Conservation (phyloP, 2,113 vertebrate genomes). For the Falcunculus frontatus region DNA sequence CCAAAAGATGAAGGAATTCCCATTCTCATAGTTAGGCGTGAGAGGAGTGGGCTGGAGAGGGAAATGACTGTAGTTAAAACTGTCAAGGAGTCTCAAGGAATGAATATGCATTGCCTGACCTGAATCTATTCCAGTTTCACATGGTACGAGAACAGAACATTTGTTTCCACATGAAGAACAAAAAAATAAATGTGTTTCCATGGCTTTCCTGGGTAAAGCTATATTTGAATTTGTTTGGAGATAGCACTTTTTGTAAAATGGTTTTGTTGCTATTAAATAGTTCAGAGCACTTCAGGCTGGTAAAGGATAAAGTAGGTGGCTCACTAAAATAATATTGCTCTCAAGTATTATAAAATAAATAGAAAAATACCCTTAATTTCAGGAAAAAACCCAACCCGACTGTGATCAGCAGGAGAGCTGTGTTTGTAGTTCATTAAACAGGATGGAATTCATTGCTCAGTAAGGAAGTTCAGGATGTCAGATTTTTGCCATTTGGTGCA, state of each 20-base stretch:
- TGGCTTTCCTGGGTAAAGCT: background rate
- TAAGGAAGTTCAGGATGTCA: background rate
- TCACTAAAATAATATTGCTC: background rate
- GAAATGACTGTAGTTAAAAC: slow-evolving; percentile 11
- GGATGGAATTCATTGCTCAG: background rate
- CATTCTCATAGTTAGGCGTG: background rate
- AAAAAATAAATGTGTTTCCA: slow-evolving; percentile 12
- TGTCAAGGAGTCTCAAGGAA: slow-evolving; percentile 29
- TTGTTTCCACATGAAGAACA: slow-evolving; percentile 16
- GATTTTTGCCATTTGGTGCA: background rate
- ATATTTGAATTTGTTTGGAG: background rate
- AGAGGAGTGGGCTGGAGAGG: slow-evolving; percentile 44
- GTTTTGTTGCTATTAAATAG: background rate
- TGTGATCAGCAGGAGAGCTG: background rate
- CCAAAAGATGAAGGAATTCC: slow-evolving; percentile 13
- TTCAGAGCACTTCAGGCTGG: background rate
- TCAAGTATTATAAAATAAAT: background rate
- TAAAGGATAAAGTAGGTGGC: background rate
- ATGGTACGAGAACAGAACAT: slow-evolving; percentile 8
- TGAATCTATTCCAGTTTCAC: slow-evolving; percentile 43
- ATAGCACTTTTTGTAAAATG: background rate
- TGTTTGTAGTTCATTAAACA: background rate
- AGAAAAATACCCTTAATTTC: background rate
- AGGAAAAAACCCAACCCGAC: background rate
- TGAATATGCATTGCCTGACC: slow-evolving; percentile 15